Evolutionary conservation across 2,888 invertebrate species (phyloP), one percentile per base, ranked within the genome.

Genomic region (Mythimna ferrago): DNA sequence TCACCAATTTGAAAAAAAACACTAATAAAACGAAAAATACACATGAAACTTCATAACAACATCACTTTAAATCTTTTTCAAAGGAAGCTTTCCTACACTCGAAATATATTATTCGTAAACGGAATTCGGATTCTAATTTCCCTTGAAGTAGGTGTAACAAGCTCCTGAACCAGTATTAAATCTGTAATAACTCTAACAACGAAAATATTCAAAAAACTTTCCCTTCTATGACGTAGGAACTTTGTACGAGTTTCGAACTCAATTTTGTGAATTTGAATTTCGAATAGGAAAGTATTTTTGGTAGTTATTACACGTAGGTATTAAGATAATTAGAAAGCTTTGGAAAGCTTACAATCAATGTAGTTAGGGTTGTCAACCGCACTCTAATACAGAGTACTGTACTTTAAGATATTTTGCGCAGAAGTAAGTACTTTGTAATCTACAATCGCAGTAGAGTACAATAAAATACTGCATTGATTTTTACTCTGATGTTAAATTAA

Each of bases 181-280:
- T 66, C 32, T n/a, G 4, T 71, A 79, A 76, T 79, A 71, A 41
- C 54, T 64, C 21, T 74, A 63, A 75, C 62, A 75, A 76, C 64
- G 48, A 35, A 66, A 69, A 66, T 51, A 66, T 72, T 68, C 66
- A 48, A 41, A 48, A 38, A 51, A 77, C 73, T 57, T 77, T 66
- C 16, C 44, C 32, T 9, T 57, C 32, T 44, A 48, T 63, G 38
- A 41, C 26, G 62, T 63, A 41, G 7, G 60, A 56, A 56, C 32
- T 66, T 41, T 35, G 32, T 6, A 9, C 4, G 21, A 78, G 41
- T 63, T 78, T 53, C 9, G 6, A 44, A 56, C 21, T 38, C 14
- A 41, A 71, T 77, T 76, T 72, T 48, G 32, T 41, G 56, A 72
- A 78, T 62, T 44, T 53, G 26, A 57, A 76, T 54, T 57, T 76